Evolutionary conservation across 2,113 vertebrate genomes (phyloP).

Genomic region (Chiloscyllium plagiosum): DNA sequence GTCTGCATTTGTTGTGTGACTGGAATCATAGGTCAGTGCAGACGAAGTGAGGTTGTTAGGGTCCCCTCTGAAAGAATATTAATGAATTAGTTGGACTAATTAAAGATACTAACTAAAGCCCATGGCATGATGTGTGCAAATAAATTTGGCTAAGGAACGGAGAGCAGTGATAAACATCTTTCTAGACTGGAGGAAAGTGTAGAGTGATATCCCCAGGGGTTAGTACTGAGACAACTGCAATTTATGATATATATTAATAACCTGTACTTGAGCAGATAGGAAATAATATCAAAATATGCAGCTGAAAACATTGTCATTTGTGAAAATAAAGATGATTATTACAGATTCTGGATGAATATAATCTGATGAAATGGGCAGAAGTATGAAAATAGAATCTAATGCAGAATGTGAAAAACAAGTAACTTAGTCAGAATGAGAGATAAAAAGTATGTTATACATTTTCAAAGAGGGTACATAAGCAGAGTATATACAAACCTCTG

Average conservation of each 20-base stretch:
- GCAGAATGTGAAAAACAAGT: neutral
- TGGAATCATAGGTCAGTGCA: neutral
- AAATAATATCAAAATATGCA: neutral
- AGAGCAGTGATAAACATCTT: neutral
- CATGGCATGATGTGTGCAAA: neutral
- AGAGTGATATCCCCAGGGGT: neutral
- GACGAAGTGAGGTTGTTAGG: neutral
- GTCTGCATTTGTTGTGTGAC: too few species aligned
- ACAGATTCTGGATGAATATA: neutral
- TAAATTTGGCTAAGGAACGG: neutral
- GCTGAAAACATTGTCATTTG: neutral
- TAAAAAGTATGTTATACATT: neutral
- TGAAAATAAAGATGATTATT: neutral
- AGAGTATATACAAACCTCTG: neutral
- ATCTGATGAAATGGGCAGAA: neutral
- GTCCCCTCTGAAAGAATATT: neutral
- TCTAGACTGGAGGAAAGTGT: neutral
- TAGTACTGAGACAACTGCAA: neutral
- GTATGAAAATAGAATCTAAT: neutral
- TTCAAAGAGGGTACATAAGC: neutral
- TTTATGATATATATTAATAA: neutral
- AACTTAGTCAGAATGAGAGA: neutral
- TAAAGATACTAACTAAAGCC: neutral
- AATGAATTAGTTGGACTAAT: neutral
- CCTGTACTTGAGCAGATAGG: neutral